Conservation (phyloP, 1,140 invertebrate species). For the Diprion similis region DNA sequence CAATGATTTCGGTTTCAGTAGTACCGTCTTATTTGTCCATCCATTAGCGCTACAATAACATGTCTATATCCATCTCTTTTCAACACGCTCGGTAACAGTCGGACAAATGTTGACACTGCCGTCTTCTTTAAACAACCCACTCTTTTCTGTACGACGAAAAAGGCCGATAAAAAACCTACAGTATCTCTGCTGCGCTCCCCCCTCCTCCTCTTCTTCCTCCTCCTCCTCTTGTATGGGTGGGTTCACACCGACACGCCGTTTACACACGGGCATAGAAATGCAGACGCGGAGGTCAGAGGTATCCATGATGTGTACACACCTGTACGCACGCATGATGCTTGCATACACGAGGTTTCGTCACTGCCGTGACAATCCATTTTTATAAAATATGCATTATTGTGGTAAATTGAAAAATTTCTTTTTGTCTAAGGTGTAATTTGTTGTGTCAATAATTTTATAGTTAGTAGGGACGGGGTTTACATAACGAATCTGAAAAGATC, state of each 20-base stretch:
- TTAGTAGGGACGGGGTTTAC: no score
- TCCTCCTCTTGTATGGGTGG: background rate
- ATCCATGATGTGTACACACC: no score
- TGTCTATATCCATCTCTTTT: constrained; percentile 19
- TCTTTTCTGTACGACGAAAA: background rate
- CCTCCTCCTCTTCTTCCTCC: background rate
- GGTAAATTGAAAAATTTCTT: no score
- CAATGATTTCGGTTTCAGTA: constrained; percentile 12
- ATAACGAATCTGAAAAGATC: no score
- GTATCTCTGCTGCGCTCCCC: background rate
- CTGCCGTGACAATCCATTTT: background rate
- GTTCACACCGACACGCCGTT: background rate
- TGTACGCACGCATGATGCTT: constrained; percentile 6
- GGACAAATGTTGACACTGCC: background rate
- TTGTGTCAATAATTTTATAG: no score
- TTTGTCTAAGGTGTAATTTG: no score
- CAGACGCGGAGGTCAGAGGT: no score
- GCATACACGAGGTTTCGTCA: constrained; percentile 8
- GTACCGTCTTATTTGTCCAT: constrained; percentile 34
- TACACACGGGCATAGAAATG: background rate
- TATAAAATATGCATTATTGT: no score
- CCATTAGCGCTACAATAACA: constrained; percentile 45
- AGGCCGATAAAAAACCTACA: background rate
- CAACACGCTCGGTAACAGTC: constrained; percentile 16
- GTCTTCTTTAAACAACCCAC: constrained; percentile 2